Evolutionary conservation across 2,888 invertebrate genomes (phyloP), one percentile per base, ranked within the genome.

Genomic region (Harpalus rufipes): DNA sequence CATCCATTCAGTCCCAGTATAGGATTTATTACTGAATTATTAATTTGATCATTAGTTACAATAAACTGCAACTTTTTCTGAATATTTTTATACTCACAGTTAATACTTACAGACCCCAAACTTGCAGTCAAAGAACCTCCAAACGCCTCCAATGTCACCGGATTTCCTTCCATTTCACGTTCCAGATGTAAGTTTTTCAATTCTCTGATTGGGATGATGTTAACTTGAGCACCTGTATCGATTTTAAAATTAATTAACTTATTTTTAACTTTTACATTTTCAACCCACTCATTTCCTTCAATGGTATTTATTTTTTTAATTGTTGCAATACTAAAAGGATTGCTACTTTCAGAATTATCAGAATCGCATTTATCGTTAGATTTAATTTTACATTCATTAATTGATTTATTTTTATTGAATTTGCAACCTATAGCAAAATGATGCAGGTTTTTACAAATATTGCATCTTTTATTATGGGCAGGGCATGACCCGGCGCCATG

Each of bases 271-370:
- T 32, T 32, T 32, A 32, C 32, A 32, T 32, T 32, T 56, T 56
- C 56, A 56, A 3, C 3, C 56, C 56, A 56, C 10, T 56, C 56
- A 56, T 56, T 56, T 56, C n/a, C 56, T 56, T 56, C 1, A 2
- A 56, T 56, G n/a, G 56, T 56, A n/a, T 56, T n/a, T 56, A 56
- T 56, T 56, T 56, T 56, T 56, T 56, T 56, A 56, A 56, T 56
- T n/a, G 56, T 56, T 56, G 56, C 56, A n/a, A 56, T 56, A n/a
- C 56, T 56, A 56, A 56, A 56, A n/a, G 56, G 10, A 56, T 56
- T 56, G 10, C 56, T 56, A 56, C n/a, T n/a, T 56, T 56, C 56
- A 56, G 56, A 8, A 5, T 56, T n/a, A 56, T 56, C 56, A 56
- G 56, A 56, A n/a, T 56, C 56, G n/a, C 10, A 56, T 7, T 56